A percentile compares a stretch with the other conserved stretches of the same genome.
Conservation (phyloP, 2,797 vertebrate genomes). For the Xyrichtys novacula region DNA sequence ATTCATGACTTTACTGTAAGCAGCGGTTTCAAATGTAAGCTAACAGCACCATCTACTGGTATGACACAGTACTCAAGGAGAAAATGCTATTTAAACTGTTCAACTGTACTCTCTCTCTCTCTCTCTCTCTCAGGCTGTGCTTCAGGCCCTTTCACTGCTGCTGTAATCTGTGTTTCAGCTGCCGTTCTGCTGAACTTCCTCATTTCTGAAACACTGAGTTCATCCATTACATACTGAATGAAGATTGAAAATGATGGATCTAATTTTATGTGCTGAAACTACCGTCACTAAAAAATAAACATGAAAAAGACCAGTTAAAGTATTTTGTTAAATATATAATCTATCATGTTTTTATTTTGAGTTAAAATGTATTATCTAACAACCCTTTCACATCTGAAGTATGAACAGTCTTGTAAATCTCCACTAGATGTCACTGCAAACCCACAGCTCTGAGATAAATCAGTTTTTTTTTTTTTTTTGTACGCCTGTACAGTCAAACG, state of each 20-base stretch:
- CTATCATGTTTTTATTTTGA: neutral
- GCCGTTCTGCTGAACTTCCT: neutral
- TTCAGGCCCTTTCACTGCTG: neutral
- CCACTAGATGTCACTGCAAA: constrained; percentile 72
- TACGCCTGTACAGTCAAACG: neutral
- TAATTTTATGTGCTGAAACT: neutral
- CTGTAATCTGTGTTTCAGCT: neutral
- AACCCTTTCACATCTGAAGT: neutral
- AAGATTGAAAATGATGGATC: constrained; percentile 1
- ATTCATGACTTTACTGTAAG: constrained; percentile 55
- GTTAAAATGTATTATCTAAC: neutral
- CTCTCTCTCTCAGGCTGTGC: neutral
- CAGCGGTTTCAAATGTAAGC: constrained; percentile 35
- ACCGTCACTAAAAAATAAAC: neutral
- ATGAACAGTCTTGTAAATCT: neutral
- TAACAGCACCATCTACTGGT: constrained; percentile 66
- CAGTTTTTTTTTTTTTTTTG: neutral
- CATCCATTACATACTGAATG: neutral
- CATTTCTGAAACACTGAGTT: neutral
- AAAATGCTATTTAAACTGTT: neutral
- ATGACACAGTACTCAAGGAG: neutral
- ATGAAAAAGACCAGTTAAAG: neutral
- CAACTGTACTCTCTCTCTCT: neutral
- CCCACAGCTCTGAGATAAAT: constrained; percentile 44
- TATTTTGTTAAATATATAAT: neutral